A percentile compares a stretch with the other conserved stretches of the same genome.
phyloP scores from a whole-genome alignment of 2,888 invertebrate species.

The Platycheirus albimanus region DNA sequence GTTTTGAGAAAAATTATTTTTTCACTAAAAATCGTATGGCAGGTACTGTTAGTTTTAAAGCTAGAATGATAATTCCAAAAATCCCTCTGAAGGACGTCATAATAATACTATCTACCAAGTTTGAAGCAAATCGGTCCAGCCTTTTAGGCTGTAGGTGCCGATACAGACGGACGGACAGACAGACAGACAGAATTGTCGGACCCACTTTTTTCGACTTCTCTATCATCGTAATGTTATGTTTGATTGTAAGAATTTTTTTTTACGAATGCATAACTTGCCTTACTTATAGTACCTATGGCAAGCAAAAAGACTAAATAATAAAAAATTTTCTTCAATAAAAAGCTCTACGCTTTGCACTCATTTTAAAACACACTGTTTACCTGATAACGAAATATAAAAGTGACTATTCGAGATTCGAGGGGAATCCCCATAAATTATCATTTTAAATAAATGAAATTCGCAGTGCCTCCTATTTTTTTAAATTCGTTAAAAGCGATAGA shows the following conservation, averaged over 20 bases:
- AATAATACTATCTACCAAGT: not conserved
- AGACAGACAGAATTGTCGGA: not conserved
- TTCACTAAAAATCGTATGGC: too few relatives aligned
- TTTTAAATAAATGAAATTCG: too few relatives aligned
- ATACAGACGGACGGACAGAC: not conserved
- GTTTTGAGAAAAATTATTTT: too few relatives aligned
- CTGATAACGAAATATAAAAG: too few relatives aligned
- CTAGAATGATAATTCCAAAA: not conserved
- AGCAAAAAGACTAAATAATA: not conserved
- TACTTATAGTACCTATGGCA: not conserved
- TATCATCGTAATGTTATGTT: not conserved
- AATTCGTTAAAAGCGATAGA: too few relatives aligned
- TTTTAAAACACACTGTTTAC: too few relatives aligned
- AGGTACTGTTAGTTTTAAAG: not conserved
- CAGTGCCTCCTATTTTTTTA: too few relatives aligned
- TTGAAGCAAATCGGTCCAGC: not conserved
- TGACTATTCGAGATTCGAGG: too few relatives aligned
- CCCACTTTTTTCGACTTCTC: not conserved
- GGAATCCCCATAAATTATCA: too few relatives aligned
- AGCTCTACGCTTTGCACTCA: too few relatives aligned
- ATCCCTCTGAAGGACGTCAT: too few relatives aligned
- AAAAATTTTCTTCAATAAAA: too few relatives aligned
- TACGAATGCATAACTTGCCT: not conserved
- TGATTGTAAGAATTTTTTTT: not conserved
- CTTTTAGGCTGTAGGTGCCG: not conserved